A percentile compares a stretch with the other conserved stretches of the same genome.
Evolutionary conservation across 2,113 vertebrate genomes (phyloP).

Genomic region (Hemiscyllium ocellatum): DNA sequence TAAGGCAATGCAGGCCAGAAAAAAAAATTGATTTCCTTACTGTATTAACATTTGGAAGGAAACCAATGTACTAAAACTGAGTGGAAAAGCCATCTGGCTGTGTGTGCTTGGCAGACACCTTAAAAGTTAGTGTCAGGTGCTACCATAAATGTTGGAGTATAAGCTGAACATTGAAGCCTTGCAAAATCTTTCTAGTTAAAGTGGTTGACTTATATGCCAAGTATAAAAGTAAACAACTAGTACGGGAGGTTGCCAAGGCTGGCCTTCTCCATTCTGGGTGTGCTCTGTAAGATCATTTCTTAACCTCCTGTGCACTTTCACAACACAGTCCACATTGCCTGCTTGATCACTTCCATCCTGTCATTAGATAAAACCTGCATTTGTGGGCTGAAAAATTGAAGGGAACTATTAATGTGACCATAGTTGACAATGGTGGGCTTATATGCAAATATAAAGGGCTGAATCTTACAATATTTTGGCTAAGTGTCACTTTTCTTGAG

Average conservation of each 20-base stretch:
- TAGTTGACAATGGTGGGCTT: background rate
- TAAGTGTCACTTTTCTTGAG: no score
- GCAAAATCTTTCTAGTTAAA: background rate
- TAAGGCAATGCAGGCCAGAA: background rate
- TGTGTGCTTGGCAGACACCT: background rate
- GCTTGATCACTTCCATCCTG: background rate
- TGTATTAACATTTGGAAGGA: background rate
- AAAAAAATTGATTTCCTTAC: slow-evolving; percentile 9
- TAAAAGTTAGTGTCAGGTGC: background rate
- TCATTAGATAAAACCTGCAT: background rate
- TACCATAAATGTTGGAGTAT: background rate
- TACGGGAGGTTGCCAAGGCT: no score
- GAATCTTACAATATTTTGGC: no score
- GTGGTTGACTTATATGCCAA: background rate
- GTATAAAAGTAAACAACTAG: background rate
- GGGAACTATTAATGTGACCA: background rate
- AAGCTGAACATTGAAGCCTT: background rate
- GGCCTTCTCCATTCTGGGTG: background rate
- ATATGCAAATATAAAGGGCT: background rate
- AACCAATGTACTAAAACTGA: background rate
- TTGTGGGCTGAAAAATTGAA: background rate
- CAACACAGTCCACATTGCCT: background rate
- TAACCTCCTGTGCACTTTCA: background rate
- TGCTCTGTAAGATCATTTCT: background rate
- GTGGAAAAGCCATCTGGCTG: background rate